Evolutionary conservation across 2,888 invertebrate species (phyloP).

Genomic region (Sphecodes monilicornis): DNA sequence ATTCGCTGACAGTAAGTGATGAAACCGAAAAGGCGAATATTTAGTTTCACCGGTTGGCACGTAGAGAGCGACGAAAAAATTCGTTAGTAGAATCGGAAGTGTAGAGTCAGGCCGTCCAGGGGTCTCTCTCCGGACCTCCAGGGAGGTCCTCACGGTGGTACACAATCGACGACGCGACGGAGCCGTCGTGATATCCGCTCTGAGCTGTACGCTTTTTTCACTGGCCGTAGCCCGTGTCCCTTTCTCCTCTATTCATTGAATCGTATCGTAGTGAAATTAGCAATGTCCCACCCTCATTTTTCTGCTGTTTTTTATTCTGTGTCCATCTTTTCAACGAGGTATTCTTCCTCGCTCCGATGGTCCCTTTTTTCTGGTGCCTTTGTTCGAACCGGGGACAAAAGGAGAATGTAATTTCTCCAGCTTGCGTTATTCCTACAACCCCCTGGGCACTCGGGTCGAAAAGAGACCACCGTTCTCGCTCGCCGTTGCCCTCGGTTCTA

Average conservation of each 20-base stretch:
- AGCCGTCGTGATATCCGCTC: conserved; percentile 4
- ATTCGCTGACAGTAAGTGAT: neutral
- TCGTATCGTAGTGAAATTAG: conserved; percentile 65
- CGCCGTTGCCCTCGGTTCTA: neutral
- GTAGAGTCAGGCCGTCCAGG: neutral
- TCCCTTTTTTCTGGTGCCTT: conserved; percentile 66
- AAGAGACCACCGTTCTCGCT: conserved; percentile 47
- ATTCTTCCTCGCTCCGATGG: conserved; percentile 63
- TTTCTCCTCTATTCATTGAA: conserved; percentile 22
- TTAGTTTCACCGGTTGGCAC: neutral
- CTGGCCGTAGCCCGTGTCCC: neutral
- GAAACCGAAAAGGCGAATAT: neutral
- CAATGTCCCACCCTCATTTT: conserved; percentile 61
- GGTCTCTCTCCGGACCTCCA: no score
- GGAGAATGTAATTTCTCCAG: conserved; percentile 72
- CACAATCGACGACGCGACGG: conserved; percentile 13
- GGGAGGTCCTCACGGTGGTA: neutral
- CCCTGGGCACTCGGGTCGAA: conserved; percentile 60
- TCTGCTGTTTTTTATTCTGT: conserved; percentile 52
- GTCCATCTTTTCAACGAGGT: conserved; percentile 64
- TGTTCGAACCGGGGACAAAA: conserved; percentile 69
- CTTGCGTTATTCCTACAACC: conserved; percentile 71
- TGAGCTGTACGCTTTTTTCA: conserved; percentile 21
- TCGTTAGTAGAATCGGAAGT: conserved; percentile 2
- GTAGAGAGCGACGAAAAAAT: neutral